Base-by-base conservation (phyloP, 1,140 invertebrate species). In the Nasonia vitripennis region DNA sequence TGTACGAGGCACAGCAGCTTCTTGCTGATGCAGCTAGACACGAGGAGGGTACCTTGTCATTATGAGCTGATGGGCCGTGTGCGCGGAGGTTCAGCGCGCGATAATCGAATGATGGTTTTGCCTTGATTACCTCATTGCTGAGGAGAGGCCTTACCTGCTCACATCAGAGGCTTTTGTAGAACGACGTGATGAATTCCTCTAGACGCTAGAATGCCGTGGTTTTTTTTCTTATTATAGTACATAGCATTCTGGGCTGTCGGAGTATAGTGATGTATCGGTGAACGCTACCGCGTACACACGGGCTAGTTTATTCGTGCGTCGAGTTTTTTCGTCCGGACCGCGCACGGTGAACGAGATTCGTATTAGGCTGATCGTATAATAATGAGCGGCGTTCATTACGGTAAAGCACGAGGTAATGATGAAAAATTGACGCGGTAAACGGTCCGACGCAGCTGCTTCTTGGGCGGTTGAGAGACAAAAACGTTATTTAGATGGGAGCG, bases 41-140 rank as follows among this genome's bases (percentile, higher is more conserved):
- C 12, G 11, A 20, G 77, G 17, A 12, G 51, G 27, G 48, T 17
- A 12, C 51, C 12, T 45, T 45, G 41, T 45, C 41, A 45, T 45
- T 45, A 45, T 45, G 17, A 55, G 27, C 27, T 7, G 67, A 10
- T 23, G 67, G 67, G 17, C 23, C 27, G 14, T 67, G 20, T 23
- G 34, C 48, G 17, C 78, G 67, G 34, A 37, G 34, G 3, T 37
- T 37, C 34, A 37, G 34, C 62, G 31, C 55, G 37, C 10, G 55
- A 34, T 68, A 79, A 79, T 79, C 67, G 31, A 81, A 81, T 45
- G 80, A 81, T 81, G 68, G 41, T 23, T 81, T 81, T 81, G 27
- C 80, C 70, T 73, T 73, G 1, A 81, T 81, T 73, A 81, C 68
- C 80, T 81, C 80, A 73, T 80, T 51, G 37, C 37, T 1, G 68